Evolutionary conservation across 2,888 invertebrate species (phyloP).

Genomic region (Agonum fuliginosum): DNA sequence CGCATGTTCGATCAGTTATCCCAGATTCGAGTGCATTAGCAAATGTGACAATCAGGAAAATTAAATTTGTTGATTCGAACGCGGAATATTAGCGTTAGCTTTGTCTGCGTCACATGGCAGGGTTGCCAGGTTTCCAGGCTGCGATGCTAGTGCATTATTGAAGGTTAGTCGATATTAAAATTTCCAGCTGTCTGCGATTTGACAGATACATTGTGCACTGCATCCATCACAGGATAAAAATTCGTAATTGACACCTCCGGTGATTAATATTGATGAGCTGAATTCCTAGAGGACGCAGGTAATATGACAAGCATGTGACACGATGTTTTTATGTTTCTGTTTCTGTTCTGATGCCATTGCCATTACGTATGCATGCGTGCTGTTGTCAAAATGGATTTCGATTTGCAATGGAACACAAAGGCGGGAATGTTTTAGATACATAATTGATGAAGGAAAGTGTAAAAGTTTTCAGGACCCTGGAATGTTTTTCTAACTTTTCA

Average conservation of each 20-base stretch:
- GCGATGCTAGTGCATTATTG: conserved; percentile 27
- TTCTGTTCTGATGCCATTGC: no score
- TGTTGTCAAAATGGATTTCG: conserved; percentile 45
- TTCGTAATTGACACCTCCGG: conserved; percentile 50
- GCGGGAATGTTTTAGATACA: conserved; percentile 23
- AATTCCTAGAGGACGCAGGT: conserved; percentile 44
- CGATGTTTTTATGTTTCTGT: no score
- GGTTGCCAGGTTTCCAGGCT: no score
- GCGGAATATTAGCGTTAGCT: conserved; percentile 16
- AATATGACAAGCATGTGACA: conserved; percentile 55
- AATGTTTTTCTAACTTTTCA: conserved; percentile 23
- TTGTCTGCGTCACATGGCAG: background rate
- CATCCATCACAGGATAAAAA: conserved; percentile 48
- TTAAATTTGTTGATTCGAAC: conserved; percentile 47
- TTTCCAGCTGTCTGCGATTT: conserved; percentile 39
- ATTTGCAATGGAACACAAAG: conserved; percentile 25
- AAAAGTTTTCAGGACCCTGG: conserved; percentile 9
- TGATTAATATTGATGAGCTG: conserved; percentile 52
- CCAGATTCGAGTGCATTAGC: conserved; percentile 34
- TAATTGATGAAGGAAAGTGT: conserved; percentile 45
- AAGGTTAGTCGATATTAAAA: conserved; percentile 41
- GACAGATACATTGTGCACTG: conserved; percentile 42
- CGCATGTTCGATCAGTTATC: conserved; percentile 30
- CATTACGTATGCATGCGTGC: conserved; percentile 46
- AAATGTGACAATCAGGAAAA: conserved; percentile 44